phyloP scores from a whole-genome alignment of 1,140 invertebrate species.

The Brachionus rotundiformis region DNA sequence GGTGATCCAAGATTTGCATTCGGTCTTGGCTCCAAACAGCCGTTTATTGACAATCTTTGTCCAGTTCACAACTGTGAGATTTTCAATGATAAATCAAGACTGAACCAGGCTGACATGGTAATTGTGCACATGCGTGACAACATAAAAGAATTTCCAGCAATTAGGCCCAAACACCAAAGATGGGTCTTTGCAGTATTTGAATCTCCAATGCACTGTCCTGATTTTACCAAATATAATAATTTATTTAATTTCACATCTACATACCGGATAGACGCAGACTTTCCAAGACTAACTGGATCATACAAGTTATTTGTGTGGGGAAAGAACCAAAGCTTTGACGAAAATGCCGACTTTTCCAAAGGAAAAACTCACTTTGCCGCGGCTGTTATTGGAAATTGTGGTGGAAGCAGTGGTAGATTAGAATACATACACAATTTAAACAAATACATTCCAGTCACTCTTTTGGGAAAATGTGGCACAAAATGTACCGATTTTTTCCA shows the following conservation, averaged over 20 bases:
- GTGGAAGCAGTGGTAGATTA: slow-evolving; percentile 29
- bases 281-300: background rate
- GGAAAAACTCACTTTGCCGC: background rate
- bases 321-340: background rate
- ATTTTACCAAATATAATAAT: slow-evolving; percentile 9
- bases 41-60: slow-evolving; percentile 18
- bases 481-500: background rate
- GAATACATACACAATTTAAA: slow-evolving; percentile 35
- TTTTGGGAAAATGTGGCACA: slow-evolving; percentile 47
- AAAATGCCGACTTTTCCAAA: background rate
- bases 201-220: slow-evolving; percentile 17
- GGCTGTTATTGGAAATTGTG: slow-evolving; percentile 53
- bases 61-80: slow-evolving; percentile 31
- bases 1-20: slow-evolving; percentile 23
- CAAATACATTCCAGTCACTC: slow-evolving; percentile 25
- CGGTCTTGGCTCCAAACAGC: background rate
- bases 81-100: background rate
- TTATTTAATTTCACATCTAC: slow-evolving; percentile 38
- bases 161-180: slow-evolving; percentile 11
- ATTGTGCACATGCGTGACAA: slow-evolving; percentile 4
- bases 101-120: slow-evolving; percentile 12
- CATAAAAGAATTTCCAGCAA: background rate
- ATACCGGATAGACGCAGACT: slow-evolving; percentile 11
- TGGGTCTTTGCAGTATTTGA: slow-evolving; percentile 33
- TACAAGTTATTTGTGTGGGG: background rate